Base-by-base conservation (phyloP, 2,113 vertebrate genomes). In the Atractosteus spatula region DNA sequence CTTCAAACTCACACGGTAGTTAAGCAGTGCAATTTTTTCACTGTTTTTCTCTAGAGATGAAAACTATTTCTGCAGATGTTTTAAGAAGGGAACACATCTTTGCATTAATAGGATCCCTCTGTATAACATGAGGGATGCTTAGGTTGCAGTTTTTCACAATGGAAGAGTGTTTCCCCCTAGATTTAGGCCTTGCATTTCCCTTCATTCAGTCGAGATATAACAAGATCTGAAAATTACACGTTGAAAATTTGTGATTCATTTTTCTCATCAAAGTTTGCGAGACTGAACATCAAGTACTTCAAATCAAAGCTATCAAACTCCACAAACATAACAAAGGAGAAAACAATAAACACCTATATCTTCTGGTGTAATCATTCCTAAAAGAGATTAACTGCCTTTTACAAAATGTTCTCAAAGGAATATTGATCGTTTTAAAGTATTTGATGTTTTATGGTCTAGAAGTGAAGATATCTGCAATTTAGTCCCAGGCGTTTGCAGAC, bases 381-480 rank as follows among this genome's bases (percentile, higher is more conserved):
- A 29, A 79, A 75, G 1, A 59, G 67, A 64, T 41, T 55, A 61
- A 69, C 29, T 29, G 29, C 29, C 29, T 2, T 29, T 29, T 29
- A 29, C 8, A 14, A n/a, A 14, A 59, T 12, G 13, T 74, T 71
- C 41, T 63, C 67, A 71, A 72, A 79, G 74, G 76, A 75, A 68
- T 82, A 84, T 82, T 71, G 82, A 82, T 81, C 75, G 13, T 78
- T 67, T 70, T 65, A 72, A 80, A 74, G 82, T 81, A 85, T 86
- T 74, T 74, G 62, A 59, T 74, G 70, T 76, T 85, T 74, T 81
- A 77, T 75, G 66, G 66, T 43, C 8, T 42, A 43, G 41, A 43
- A 17, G 1, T 8, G n/a, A 12, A 59, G 7, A 59, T 59, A 11
- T 13, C 56, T 59, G 56, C 12, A 4, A 8, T 59, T 59, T 1